Evolutionary conservation across 2,113 vertebrate species (phyloP).

Genomic region (Serilophus lunatus): DNA sequence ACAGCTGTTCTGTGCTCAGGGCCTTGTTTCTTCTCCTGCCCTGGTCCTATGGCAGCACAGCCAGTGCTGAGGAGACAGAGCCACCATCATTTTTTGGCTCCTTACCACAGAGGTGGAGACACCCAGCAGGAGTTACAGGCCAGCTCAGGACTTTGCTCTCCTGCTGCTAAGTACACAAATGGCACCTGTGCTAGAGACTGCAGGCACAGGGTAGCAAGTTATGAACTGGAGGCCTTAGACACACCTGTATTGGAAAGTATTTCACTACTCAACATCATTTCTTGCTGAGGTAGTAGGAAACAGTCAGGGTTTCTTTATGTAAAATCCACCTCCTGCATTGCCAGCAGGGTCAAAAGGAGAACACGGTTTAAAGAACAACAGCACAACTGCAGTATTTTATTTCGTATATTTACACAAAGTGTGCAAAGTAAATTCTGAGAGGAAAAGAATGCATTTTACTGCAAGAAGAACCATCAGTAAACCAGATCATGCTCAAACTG

Average conservation of each 20-base stretch:
- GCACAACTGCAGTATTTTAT: neutral
- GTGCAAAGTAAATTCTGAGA: neutral
- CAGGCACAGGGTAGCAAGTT: neutral
- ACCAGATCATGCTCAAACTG: neutral
- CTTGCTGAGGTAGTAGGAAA: neutral
- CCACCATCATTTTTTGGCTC: too few species aligned
- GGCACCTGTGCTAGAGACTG: accelerated
- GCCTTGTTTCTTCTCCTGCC: neutral
- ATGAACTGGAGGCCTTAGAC: neutral
- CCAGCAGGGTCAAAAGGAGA: neutral
- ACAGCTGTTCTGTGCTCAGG: neutral
- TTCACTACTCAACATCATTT: neutral
- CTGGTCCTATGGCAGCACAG: neutral
- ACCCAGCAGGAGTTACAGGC: neutral
- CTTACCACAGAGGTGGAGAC: neutral
- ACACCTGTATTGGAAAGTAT: neutral
- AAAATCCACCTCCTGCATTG: neutral
- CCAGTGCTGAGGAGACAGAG: neutral
- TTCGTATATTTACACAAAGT: neutral
- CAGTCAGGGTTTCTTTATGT: neutral
- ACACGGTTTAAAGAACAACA: neutral
- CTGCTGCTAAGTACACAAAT: neutral
- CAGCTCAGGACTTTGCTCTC: neutral
- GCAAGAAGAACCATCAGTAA: neutral
- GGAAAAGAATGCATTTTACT: neutral